These are phyloP conservation scores for Lacanobia wlatinum DNA, from an alignment of 2,888 invertebrate genomes.

Conservation along the genomic window DNA sequence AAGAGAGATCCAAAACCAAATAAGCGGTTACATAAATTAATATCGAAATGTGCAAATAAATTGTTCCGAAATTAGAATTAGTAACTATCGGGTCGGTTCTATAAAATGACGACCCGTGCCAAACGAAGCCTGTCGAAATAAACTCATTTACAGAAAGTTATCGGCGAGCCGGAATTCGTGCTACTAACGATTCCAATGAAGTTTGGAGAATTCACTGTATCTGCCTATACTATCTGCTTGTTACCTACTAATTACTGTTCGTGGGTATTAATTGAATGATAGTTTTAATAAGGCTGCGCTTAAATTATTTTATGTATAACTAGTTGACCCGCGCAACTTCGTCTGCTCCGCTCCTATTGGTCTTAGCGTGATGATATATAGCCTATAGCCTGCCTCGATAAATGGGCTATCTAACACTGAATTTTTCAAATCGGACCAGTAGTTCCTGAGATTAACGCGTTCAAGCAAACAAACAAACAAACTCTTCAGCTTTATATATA, in stretches of 20 bases:
- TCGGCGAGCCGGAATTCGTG: conserved; percentile 14
- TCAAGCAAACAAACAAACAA: too few relatives aligned
- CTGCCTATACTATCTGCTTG: conserved; percentile 6
- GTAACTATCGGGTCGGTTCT: conserved; percentile 35
- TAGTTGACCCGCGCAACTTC: too few relatives aligned
- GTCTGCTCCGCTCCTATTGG: too few relatives aligned
- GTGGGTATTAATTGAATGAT: neutral
- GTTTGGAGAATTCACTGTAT: conserved; percentile 23
- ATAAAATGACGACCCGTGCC: conserved; percentile 36
- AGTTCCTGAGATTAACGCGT: too few relatives aligned
- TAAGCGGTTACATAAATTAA: conserved; percentile 46
- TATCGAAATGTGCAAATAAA: conserved; percentile 51
- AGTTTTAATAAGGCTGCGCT: neutral
- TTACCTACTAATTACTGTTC: conserved; percentile 5
- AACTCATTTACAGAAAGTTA: conserved; percentile 54
- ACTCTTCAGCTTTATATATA: too few relatives aligned
- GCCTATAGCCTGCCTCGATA: too few relatives aligned
- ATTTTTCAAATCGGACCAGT: too few relatives aligned
- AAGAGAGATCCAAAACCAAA: conserved; percentile 29
- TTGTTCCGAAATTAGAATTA: conserved; percentile 41
- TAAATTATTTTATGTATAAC: neutral
- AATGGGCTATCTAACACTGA: too few relatives aligned
- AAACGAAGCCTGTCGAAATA: conserved; percentile 39
- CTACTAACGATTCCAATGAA: conserved; percentile 29
- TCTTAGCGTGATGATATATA: too few relatives aligned